Evolutionary conservation across 2,113 vertebrate species (phyloP).

Genomic region (Spea multiplicata): DNA sequence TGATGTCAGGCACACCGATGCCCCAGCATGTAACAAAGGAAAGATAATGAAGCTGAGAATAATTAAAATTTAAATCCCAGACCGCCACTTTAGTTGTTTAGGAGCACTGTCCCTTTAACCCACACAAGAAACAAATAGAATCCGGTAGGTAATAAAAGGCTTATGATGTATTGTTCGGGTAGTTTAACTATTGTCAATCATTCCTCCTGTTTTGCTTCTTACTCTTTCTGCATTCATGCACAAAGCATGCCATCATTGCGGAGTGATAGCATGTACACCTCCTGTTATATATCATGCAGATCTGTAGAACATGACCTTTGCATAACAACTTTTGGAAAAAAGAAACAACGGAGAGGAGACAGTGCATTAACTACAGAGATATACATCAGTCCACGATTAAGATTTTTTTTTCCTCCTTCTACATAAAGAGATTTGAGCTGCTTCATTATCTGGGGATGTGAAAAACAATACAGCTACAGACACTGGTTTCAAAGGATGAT

Average conservation of each 20-base stretch:
- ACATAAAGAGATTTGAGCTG: not conserved
- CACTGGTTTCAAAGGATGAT: not conserved
- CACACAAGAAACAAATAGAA: not conserved
- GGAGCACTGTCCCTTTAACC: not conserved
- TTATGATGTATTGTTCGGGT: not conserved
- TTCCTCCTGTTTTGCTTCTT: conserved; percentile 21
- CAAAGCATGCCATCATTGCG: not conserved
- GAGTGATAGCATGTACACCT: not conserved
- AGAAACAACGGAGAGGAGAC: not conserved
- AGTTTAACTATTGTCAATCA: conserved; percentile 2
- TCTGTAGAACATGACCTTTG: conserved; percentile 16
- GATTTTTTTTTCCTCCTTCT: not conserved
- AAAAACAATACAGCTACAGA: conserved; percentile 10
- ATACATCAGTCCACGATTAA: conserved; percentile 6
- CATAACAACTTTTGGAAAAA: conserved; percentile 1
- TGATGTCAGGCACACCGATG: too few species aligned
- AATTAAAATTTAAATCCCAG: too few species aligned
- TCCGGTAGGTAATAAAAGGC: not conserved
- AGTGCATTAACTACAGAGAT: not conserved
- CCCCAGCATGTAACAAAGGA: too few species aligned
- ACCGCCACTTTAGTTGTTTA: too few species aligned
- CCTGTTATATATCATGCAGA: conserved; percentile 6
- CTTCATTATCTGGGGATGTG: not conserved
- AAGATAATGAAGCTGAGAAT: too few species aligned
- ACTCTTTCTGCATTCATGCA: conserved; percentile 2